These are phyloP conservation scores for Leucozona laternaria DNA, from an alignment of 2,888 invertebrate genomes.

Conservation along the genomic window DNA sequence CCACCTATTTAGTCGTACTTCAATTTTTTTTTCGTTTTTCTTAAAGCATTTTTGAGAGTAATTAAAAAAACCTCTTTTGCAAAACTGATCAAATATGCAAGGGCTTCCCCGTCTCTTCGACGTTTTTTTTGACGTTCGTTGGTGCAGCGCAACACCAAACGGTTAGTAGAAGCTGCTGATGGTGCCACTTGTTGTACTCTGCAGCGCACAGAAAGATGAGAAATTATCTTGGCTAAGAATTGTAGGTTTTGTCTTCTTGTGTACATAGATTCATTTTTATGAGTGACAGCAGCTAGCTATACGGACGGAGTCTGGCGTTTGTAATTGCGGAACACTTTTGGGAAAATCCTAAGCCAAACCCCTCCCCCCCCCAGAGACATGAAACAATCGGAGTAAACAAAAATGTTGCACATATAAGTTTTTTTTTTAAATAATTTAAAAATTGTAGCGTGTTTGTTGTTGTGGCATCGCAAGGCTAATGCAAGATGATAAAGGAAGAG, in stretches of 20 bases:
- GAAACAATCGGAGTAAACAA: slow-evolving; percentile 69
- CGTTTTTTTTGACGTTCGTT: slow-evolving; percentile 39
- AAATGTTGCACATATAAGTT: slow-evolving; percentile 65
- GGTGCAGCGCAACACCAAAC: slow-evolving; percentile 32
- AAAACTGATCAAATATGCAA: slow-evolving; percentile 75
- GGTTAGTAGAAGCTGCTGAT: not conserved
- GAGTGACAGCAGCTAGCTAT: slow-evolving; percentile 50
- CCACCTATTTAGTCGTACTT: slow-evolving; percentile 11
- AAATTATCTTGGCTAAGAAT: slow-evolving; percentile 67
- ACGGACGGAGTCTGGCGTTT: slow-evolving; percentile 23
- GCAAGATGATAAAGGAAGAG: slow-evolving; percentile 30
- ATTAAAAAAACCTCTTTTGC: slow-evolving; percentile 71
- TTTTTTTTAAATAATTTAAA: slow-evolving; percentile 50
- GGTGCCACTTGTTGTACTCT: not conserved
- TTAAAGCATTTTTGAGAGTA: slow-evolving; percentile 63
- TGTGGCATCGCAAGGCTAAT: slow-evolving; percentile 60
- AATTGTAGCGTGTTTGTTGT: slow-evolving; percentile 45
- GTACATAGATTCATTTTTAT: slow-evolving; percentile 56
- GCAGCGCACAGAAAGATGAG: slow-evolving; percentile 48
- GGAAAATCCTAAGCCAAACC: slow-evolving; percentile 48
- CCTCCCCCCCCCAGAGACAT: slow-evolving; percentile 16
- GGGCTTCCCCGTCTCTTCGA: slow-evolving; percentile 69
- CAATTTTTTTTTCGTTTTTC: slow-evolving; percentile 11
- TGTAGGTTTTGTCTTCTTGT: slow-evolving; percentile 28
- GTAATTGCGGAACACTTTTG: slow-evolving; percentile 69